A percentile compares a stretch with the other conserved stretches of the same genome.
Evolutionary conservation across 2,113 vertebrate species (phyloP).

Genomic region (Quiscalus mexicanus): DNA sequence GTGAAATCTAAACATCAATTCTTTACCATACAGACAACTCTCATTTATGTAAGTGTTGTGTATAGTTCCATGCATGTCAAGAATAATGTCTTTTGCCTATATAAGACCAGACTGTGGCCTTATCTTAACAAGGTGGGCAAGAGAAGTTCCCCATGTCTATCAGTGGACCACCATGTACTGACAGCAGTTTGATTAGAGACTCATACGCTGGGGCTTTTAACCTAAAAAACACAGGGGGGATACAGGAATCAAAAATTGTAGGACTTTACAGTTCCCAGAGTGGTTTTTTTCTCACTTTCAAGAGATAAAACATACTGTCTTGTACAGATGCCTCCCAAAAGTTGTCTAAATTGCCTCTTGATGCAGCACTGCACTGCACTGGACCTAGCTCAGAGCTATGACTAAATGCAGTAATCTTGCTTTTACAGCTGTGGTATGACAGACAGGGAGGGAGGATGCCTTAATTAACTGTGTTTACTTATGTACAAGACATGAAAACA

Average conservation of each 20-base stretch:
- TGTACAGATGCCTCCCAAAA: neutral
- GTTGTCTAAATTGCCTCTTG: neutral
- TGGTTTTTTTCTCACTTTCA: neutral
- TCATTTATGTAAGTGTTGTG: neutral
- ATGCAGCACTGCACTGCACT: neutral
- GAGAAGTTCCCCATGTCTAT: neutral
- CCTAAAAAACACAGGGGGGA: fast-evolving
- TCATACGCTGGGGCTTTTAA: neutral
- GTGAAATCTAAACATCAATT: neutral
- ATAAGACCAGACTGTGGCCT: neutral
- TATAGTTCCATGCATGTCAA: neutral
- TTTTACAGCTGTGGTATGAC: conserved; percentile 17
- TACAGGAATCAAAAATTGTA: neutral
- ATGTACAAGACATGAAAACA: conserved; percentile 42
- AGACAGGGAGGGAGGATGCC: conserved; percentile 1
- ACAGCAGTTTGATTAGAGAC: neutral
- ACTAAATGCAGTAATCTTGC: conserved; percentile 20
- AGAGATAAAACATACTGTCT: neutral
- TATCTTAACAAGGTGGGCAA: neutral
- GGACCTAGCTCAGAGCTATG: neutral
- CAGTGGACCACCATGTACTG: neutral
- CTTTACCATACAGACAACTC: neutral
- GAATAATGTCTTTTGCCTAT: neutral
- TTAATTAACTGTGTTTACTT: conserved; percentile 62
- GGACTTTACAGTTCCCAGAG: neutral